These are phyloP conservation scores for Rhinolophus sinicus DNA, from an alignment of 2,113 vertebrate genomes.

Conservation along the genomic window DNA sequence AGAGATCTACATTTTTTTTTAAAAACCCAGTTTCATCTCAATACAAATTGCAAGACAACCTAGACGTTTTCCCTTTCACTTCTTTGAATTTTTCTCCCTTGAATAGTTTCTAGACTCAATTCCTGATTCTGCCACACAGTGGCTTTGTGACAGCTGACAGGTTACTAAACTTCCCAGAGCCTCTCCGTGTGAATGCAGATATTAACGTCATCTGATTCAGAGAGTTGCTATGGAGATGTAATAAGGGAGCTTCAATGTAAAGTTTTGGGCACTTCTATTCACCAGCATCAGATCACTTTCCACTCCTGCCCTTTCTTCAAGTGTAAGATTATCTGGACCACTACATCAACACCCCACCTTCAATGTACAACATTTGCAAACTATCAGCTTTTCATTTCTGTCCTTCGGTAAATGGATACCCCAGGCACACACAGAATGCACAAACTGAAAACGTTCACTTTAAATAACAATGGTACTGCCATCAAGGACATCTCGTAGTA, in stretches of 20 bases:
- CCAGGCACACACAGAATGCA: background rate
- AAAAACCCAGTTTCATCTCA: constrained; percentile 10
- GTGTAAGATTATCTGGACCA: background rate
- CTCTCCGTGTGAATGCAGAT: background rate
- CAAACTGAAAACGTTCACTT: background rate
- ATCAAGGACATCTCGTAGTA: background rate
- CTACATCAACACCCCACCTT: background rate
- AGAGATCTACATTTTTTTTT: background rate
- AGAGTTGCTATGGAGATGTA: background rate
- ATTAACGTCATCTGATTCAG: background rate
- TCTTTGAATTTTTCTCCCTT: background rate
- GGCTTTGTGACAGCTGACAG: background rate
- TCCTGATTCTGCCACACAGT: background rate
- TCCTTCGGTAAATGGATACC: background rate
- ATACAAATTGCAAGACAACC: background rate
- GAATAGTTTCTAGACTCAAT: constrained; percentile 15
- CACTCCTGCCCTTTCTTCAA: background rate
- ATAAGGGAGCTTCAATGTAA: background rate
- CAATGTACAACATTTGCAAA: constrained; percentile 18
- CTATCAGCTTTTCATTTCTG: background rate
- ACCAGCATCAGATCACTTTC: background rate
- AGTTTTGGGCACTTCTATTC: background rate
- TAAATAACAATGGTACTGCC: background rate
- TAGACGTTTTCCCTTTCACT: background rate
- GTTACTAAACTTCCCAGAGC: background rate